Base-by-base conservation (phyloP, 1,140 invertebrate genomes). In the Diorhabda elongata region DNA sequence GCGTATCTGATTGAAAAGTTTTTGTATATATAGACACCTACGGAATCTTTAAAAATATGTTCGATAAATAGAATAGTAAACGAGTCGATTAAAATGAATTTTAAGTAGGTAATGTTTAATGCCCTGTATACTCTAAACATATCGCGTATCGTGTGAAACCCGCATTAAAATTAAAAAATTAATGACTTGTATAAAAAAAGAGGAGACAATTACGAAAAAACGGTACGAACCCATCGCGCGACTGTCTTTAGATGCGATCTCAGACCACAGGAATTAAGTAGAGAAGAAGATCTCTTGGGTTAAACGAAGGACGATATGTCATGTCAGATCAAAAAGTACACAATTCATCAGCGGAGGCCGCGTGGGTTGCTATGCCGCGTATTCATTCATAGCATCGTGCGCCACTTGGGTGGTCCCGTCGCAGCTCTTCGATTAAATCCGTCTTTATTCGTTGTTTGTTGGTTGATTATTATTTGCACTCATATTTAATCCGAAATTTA, bases 321-420 rank as follows among this genome's bases (percentile, higher is more conserved):
- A 75, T 72, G 72, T 71, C 68, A 70, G 72, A 75, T 75, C 74
- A 75, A 68, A 72, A 68, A 68, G 74, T 74, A 74, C 74, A 75
- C 74, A 75, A 75, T 75, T 75, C 74, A 75, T 75, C 74, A 75
- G 74, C 56, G 67, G 26, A 52, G 65, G 45, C 74, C 73, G 26
- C 26, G 74, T 76, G 73, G 75, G 75, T 74, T 76, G 75, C 74
- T 76, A 71, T 73, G 72, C 69, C 68, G 26, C 59, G 73, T 74
- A 74, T 73, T 76, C 74, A 77, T 77, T 75, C 74, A 77, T 76
- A 71, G 73, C 67, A 45, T 75, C 71, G 73, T 75, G 74, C 56
- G 69, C 74, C 52, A 71, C 73, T 77, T 75, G 76, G 74, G 76
- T 75, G 74, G 74, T 75, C 74, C 69, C 44, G 67, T 72, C 66